A percentile compares a stretch with the other conserved stretches of the same genome.
These are phyloP conservation scores for Notechis scutatus DNA, from an alignment of 2,113 vertebrate species.

Conservation along the genomic window DNA sequence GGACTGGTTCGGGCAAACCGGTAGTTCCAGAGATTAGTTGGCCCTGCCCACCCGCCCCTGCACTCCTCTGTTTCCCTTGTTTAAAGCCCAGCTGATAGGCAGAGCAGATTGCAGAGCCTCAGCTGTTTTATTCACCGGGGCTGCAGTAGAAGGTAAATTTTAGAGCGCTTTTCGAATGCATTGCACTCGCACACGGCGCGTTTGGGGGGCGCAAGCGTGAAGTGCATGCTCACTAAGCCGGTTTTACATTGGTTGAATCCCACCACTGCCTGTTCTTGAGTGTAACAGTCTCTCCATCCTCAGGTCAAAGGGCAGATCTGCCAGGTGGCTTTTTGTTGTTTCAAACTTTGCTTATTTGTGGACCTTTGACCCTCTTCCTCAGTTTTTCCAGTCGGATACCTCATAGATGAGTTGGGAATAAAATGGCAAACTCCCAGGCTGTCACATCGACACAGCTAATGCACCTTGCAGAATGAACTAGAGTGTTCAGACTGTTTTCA, in stretches of 20 bases:
- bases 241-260: no score
- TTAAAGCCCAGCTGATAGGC: no score
- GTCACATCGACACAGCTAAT: neutral
- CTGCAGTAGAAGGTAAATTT: no score
- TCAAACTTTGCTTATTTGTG: neutral
- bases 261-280: neutral
- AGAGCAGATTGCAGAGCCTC: no score
- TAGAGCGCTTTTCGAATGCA: no score
- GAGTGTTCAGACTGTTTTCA: neutral
- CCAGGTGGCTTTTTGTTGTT: neutral
- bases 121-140: no score
- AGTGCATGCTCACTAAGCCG: no score
- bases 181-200: accelerated
- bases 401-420: neutral
- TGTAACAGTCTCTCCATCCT: neutral
- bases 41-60: no score
- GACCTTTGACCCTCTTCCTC: neutral
- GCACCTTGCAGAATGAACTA: neutral
- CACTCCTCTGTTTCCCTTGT: no score
- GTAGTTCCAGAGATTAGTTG: no score
- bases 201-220: no score
- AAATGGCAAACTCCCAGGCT: neutral
- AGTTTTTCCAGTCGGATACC: neutral
- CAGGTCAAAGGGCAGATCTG: neutral
- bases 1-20: no score